Evolutionary conservation across 2,113 vertebrate genomes (phyloP).

Genomic region (Esox niger): DNA sequence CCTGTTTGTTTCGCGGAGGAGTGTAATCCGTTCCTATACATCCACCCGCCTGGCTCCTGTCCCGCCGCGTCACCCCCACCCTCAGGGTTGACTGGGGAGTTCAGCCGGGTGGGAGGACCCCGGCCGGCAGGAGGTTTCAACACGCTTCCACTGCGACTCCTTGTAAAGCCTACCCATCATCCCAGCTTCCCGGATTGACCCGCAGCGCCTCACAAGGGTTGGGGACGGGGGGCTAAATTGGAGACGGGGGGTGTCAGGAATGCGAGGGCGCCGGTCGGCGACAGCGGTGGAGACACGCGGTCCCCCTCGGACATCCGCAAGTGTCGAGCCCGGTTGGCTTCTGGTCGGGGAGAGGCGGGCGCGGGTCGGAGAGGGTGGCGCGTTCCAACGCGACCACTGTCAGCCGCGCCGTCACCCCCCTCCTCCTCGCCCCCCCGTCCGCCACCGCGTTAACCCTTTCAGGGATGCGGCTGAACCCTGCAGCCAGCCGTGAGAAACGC

Average conservation of each 20-base stretch:
- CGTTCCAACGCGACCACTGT: constrained; percentile 15
- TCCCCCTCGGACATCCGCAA: constrained; percentile 26
- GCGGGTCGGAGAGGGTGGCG: constrained; percentile 25
- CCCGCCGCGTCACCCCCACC: background rate
- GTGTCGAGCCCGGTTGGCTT: constrained; percentile 29
- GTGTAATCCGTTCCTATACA: background rate
- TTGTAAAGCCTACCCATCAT: constrained; percentile 40
- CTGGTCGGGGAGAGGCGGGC: constrained; percentile 19
- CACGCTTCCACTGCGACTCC: constrained; percentile 28
- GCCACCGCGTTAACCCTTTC: constrained; percentile 52
- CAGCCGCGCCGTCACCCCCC: constrained; percentile 11
- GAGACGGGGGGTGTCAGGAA: constrained; percentile 3
- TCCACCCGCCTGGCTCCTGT: background rate
- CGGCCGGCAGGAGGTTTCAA: constrained; percentile 24
- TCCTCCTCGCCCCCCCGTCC: constrained; percentile 28
- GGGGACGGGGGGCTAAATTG: constrained; percentile 23
- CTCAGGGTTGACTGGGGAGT: background rate
- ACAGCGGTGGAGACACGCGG: background rate
- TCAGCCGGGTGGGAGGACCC: background rate
- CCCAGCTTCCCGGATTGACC: constrained; percentile 22
- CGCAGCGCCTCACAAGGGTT: constrained; percentile 24
- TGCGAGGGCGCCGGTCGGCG: background rate
- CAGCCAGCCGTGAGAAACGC: constrained; percentile 64
- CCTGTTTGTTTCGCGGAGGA: background rate
- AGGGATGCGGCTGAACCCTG: constrained; percentile 40